These are phyloP conservation scores for Drosophila cognata DNA, from an alignment of 2,888 invertebrate genomes.

Conservation along the genomic window DNA sequence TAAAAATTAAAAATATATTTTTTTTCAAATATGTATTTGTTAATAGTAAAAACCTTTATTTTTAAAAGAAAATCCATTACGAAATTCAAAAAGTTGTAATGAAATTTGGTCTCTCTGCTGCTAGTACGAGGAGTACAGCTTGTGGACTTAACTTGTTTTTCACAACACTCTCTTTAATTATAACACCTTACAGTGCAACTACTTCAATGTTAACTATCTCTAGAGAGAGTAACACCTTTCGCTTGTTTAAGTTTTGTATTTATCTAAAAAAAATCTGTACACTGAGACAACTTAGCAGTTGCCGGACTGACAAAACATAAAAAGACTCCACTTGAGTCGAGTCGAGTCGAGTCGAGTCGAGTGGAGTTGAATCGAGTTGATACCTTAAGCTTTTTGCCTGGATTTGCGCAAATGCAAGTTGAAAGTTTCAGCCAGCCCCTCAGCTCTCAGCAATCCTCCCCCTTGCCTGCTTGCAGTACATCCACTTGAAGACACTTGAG, in stretches of 20 bases:
- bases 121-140: not conserved
- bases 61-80: not conserved
- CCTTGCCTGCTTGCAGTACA: not conserved
- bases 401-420: slow-evolving; percentile 58
- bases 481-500: slow-evolving; percentile 36
- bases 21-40: not conserved
- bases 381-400: slow-evolving; percentile 60
- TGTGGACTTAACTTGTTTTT: not conserved
- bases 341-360: slow-evolving; percentile 17
- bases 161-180: not conserved
- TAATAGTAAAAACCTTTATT: not conserved
- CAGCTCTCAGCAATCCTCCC: not conserved
- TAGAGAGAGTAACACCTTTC: not conserved
- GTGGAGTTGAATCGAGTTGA: slow-evolving; percentile 52
- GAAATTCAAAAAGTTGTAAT: not conserved
- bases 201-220: not conserved
- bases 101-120: not conserved
- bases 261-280: not conserved
- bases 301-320: slow-evolving; percentile 30
- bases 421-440: slow-evolving; percentile 36
- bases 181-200: not conserved
- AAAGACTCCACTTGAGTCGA: slow-evolving; percentile 19
- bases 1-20: not conserved
- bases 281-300: not conserved
- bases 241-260: slow-evolving; percentile 2